Percentiles rank a stretch among this genome's conserved stretches.
These are phyloP conservation scores for Synanthedon myopaeformis DNA, from an alignment of 2,888 invertebrate genomes.

Conservation along the genomic window DNA sequence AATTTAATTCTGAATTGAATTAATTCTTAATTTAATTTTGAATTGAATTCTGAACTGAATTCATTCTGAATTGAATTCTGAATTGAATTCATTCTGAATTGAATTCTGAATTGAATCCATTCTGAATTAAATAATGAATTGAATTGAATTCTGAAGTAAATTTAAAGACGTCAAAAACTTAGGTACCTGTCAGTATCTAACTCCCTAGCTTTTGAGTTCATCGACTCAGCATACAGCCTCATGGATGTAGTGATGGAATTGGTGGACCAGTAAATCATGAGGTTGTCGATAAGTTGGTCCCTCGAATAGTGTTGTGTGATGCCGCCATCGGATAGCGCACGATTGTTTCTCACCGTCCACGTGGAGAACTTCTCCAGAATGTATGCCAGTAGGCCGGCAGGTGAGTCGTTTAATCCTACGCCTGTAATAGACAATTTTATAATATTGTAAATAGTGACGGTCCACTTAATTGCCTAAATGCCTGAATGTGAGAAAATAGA, in stretches of 20 bases:
- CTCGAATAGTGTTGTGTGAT: constrained; percentile 72
- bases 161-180: background rate
- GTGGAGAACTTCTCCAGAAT: constrained; percentile 86
- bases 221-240: constrained; percentile 79
- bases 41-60: too few relatives aligned
- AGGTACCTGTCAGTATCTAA: constrained; percentile 3
- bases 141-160: background rate
- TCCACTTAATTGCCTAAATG: background rate
- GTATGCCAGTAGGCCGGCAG: constrained; percentile 83
- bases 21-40: too few relatives aligned
- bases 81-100: too few relatives aligned
- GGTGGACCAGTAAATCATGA: constrained; percentile 87
- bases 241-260: constrained; percentile 80
- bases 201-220: constrained; percentile 26
- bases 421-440: constrained; percentile 44
- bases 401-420: constrained; percentile 76
- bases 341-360: constrained; percentile 70
- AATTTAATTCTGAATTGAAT: background rate
- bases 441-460: background rate
- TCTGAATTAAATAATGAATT: background rate
- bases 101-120: too few relatives aligned
- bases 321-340: constrained; percentile 73
- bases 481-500: too few relatives aligned
- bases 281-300: constrained; percentile 81
- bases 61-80: too few relatives aligned